phyloP scores from a whole-genome alignment of 2,113 vertebrate species.

The Catharus minimus region DNA sequence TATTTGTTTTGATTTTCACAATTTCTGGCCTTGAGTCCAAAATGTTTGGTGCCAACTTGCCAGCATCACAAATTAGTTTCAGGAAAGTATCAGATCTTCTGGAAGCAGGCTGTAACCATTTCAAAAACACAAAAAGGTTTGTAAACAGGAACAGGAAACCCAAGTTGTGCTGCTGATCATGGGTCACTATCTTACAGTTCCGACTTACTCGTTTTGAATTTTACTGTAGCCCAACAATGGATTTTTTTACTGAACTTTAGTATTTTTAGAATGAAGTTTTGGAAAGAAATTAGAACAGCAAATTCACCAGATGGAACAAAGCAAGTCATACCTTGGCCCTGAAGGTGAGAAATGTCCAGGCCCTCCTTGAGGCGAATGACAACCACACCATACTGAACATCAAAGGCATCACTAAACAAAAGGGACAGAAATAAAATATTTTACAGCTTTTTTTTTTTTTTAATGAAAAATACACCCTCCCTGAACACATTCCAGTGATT shows the following conservation, averaged over 20 bases:
- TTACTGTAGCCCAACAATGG: background rate
- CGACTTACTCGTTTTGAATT: background rate
- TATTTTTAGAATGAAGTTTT: background rate
- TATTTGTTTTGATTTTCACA: background rate
- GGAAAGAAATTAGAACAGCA: background rate
- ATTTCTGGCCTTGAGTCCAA: background rate
- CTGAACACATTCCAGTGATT: background rate
- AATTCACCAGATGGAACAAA: background rate
- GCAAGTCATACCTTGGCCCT: conserved; percentile 89
- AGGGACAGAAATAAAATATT: background rate
- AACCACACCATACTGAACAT: conserved; percentile 93
- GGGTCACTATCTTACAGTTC: background rate
- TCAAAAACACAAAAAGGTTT: background rate
- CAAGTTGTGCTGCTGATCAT: background rate
- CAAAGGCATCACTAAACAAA: conserved; percentile 89
- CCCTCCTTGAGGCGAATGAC: conserved; percentile 93
- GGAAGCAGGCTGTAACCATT: background rate
- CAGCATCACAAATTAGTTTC: background rate
- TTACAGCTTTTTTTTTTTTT: background rate
- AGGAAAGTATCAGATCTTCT: background rate
- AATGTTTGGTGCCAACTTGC: background rate
- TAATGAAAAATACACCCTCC: background rate
- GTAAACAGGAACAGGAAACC: background rate
- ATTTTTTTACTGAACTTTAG: background rate
- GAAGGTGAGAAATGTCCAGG: conserved; percentile 95